Conservation (phyloP, 2,113 vertebrate species). For the Phodopus roborovskii region DNA sequence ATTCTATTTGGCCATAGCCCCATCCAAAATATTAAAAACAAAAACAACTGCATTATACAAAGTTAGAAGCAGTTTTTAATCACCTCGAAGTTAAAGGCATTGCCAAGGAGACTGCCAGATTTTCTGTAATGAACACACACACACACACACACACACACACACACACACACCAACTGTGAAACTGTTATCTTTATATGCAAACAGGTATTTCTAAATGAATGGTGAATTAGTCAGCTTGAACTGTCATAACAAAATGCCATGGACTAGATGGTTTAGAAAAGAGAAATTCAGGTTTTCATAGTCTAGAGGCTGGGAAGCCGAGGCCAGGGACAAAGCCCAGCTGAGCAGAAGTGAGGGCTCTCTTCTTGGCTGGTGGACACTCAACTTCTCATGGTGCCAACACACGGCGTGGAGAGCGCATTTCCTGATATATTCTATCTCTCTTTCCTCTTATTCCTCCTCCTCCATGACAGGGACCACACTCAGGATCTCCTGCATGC, state of each 20-base stretch:
- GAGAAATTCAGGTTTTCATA: not conserved
- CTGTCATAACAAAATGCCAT: not conserved
- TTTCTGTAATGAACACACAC: slow-evolving; percentile 16
- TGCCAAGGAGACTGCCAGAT: not conserved
- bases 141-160: not conserved
- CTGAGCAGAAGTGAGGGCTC: not conserved
- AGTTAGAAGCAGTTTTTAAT: slow-evolving; percentile 38
- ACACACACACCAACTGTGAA: slow-evolving; percentile 3
- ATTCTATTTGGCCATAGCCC: slow-evolving; percentile 42
- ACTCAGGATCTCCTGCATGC: not conserved
- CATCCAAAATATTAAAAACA: not conserved
- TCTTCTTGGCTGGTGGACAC: not conserved
- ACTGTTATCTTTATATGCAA: slow-evolving; percentile 31
- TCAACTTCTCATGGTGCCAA: not conserved
- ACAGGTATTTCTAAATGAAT: slow-evolving; percentile 39
- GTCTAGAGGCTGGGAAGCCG: not conserved
- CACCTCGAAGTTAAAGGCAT: slow-evolving; percentile 37
- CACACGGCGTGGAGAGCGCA: not conserved
- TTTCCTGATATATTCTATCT: not conserved
- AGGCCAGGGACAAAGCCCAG: not conserved
- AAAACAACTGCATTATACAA: slow-evolving; percentile 14
- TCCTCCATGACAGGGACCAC: not conserved
- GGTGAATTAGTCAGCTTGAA: not conserved
- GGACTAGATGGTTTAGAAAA: not conserved
- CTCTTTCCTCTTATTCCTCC: too few relatives aligned